phyloP scores from a whole-genome alignment of 1,140 invertebrate species.

The Zaprionus capensis region DNA sequence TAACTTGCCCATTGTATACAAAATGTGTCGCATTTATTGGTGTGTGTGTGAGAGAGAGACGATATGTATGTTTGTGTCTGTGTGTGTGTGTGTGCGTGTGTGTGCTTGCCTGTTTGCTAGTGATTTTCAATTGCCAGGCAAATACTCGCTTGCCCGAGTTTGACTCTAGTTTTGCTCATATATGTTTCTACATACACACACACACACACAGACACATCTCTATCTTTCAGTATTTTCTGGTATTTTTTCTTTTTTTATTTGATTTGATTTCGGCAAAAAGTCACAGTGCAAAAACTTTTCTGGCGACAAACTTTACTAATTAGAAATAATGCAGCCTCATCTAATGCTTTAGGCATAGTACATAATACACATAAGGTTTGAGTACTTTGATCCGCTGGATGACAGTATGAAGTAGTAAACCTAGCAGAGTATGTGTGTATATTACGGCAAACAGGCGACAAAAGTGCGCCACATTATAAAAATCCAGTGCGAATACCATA shows the following conservation, averaged over 20 bases:
- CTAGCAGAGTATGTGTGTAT: not conserved
- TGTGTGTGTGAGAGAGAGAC: not conserved
- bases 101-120: slow-evolving; percentile 37
- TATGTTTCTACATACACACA: not conserved
- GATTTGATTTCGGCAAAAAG: slow-evolving; percentile 66
- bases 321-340: slow-evolving; percentile 77
- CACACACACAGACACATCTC: not conserved
- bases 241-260: slow-evolving; percentile 24
- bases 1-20: slow-evolving; percentile 60
- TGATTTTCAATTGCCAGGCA: slow-evolving; percentile 62
- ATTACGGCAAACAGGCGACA: not conserved
- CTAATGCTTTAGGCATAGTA: slow-evolving; percentile 25
- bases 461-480: not conserved
- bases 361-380: slow-evolving; percentile 29
- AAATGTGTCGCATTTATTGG: slow-evolving; percentile 52
- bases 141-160: slow-evolving; percentile 34
- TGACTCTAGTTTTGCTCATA: slow-evolving; percentile 26
- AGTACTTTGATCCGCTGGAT: slow-evolving; percentile 31
- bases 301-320: slow-evolving; percentile 75
- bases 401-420: slow-evolving; percentile 15
- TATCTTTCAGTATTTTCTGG: slow-evolving; percentile 4
- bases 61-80: slow-evolving; percentile 7
- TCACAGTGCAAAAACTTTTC: slow-evolving; percentile 65
- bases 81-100: slow-evolving; percentile 3
- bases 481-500: too few species aligned